These are phyloP conservation scores for Phallusia fumigata DNA, from an alignment of 23 tunicate species.

Conservation along the genomic window DNA sequence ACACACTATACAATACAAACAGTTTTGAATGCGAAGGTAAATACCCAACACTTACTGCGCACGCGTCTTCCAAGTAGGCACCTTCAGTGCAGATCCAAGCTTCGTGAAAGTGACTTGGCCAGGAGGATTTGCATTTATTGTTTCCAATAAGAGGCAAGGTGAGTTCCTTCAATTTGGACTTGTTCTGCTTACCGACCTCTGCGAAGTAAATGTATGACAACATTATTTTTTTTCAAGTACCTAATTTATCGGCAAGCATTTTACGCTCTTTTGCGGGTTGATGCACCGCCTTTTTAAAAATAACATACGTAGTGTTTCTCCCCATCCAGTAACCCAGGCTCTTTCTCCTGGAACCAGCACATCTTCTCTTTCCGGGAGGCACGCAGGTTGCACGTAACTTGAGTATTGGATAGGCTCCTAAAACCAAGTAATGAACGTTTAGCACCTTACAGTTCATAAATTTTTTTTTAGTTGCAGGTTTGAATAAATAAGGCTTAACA, in stretches of 20 bases:
- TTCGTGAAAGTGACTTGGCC: conserved; percentile 76
- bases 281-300: background rate
- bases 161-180: conserved; percentile 70
- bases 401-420: conserved; percentile 52
- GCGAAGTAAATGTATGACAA: too few relatives aligned
- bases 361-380: conserved; percentile 57
- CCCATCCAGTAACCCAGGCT: conserved; percentile 91
- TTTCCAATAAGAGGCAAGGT: conserved; percentile 62
- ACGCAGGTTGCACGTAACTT: conserved; percentile 64
- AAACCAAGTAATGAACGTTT: background rate
- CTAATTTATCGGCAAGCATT: too few relatives aligned
- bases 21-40: too few relatives aligned
- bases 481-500: too few relatives aligned
- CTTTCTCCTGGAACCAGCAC: conserved; percentile 24
- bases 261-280: too few relatives aligned
- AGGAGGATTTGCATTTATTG: conserved; percentile 37
- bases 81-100: conserved; percentile 95
- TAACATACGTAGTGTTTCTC: conserved; percentile 71
- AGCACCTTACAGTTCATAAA: background rate
- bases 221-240: too few relatives aligned
- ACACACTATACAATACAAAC: too few relatives aligned
- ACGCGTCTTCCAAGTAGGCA: conserved; percentile 87
- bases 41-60: conserved; percentile 89
- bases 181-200: conserved; percentile 63
- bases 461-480: background rate